Percentiles rank a stretch among this genome's conserved stretches.
Conservation (phyloP, 35 echinoderm and acorn worm genomes). For the Acanthaster planci region DNA sequence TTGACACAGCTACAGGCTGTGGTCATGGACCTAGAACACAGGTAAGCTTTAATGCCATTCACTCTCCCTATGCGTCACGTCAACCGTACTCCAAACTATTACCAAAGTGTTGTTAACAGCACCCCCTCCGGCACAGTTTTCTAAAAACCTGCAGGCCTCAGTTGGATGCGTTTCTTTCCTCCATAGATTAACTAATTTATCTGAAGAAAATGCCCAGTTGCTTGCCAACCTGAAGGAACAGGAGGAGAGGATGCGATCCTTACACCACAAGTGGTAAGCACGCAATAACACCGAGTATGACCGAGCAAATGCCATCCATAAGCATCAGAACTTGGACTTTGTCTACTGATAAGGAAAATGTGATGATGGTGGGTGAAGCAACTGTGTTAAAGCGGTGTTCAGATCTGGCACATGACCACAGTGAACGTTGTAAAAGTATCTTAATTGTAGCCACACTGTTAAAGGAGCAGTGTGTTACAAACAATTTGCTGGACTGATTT, state of each 20-base stretch:
- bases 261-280: constrained; percentile 74
- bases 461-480: no score
- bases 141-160: neutral
- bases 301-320: neutral
- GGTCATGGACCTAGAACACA: constrained; percentile 62
- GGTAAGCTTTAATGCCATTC: constrained; percentile 11
- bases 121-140: no score
- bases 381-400: neutral
- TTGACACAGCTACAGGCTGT: constrained; percentile 54
- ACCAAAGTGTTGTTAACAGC: no score
- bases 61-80: no score
- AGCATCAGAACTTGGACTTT: neutral
- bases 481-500: no score
- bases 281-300: neutral
- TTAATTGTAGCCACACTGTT: no score
- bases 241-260: constrained; percentile 58
- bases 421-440: no score
- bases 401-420: neutral
- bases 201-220: constrained; percentile 49
- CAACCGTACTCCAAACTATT: no score
- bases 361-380: neutral
- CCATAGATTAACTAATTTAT: constrained; percentile 14
- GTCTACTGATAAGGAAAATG: neutral
- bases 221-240: constrained; percentile 45
- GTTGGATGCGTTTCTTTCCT: neutral